phyloP scores from a whole-genome alignment of 1,140 invertebrate species.

The Drosophila sechellia region DNA sequence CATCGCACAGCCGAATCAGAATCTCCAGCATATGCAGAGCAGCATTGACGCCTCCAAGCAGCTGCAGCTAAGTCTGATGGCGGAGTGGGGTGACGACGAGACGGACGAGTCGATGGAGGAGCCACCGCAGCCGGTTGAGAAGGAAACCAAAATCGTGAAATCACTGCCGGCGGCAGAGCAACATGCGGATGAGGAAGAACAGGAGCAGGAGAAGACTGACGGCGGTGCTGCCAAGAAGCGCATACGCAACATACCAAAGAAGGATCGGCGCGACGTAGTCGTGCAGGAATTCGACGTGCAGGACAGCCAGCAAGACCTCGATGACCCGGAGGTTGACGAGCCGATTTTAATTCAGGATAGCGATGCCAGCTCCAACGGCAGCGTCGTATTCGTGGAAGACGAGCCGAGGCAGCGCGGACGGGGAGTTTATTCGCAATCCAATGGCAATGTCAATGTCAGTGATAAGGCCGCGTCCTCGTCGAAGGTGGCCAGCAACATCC shows the following conservation, averaged over 20 bases:
- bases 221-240: conserved; percentile 30
- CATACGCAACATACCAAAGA: conserved; percentile 83
- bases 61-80: conserved; percentile 54
- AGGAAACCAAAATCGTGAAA: not conserved
- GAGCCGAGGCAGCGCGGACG: conserved; percentile 30
- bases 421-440: not conserved
- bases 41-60: conserved; percentile 26
- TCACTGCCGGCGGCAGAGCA: not conserved
- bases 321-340: conserved; percentile 26
- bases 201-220: conserved; percentile 2
- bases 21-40: not conserved
- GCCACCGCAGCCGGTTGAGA: not conserved
- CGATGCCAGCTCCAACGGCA: conserved; percentile 67
- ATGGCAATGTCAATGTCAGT: not conserved
- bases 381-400: conserved; percentile 63
- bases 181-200: not conserved
- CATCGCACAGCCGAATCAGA: not conserved
- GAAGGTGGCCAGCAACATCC: conserved; percentile 20
- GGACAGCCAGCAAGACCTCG: not conserved
- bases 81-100: conserved; percentile 69
- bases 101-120: conserved; percentile 35
- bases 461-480: conserved; percentile 1
- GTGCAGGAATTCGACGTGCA: conserved; percentile 56
- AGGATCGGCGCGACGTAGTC: conserved; percentile 72
- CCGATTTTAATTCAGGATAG: conserved; percentile 67